Conservation (phyloP, 2,797 vertebrate genomes). For the Anabacerthia variegaticeps region DNA sequence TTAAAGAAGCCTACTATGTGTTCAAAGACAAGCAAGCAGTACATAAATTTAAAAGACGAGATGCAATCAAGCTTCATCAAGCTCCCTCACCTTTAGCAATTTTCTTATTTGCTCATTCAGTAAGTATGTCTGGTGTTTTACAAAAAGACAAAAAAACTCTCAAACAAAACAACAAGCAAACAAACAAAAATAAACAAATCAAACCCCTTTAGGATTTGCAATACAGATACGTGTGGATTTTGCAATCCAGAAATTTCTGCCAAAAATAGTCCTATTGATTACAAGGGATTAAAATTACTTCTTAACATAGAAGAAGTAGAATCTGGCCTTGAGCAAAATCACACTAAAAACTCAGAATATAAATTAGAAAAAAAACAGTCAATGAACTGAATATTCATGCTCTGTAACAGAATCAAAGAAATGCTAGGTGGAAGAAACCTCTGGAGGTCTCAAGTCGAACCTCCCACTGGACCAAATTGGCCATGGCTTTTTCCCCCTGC, state of each 20-base stretch:
- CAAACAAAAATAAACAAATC: background rate
- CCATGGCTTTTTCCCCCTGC: background rate
- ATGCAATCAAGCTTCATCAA: background rate
- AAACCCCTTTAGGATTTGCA: background rate
- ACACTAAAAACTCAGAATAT: background rate
- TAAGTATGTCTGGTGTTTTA: background rate
- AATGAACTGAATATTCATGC: slow-evolving; percentile 19
- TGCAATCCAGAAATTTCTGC: background rate
- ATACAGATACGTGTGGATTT: background rate
- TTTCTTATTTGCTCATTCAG: background rate
- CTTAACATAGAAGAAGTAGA: background rate
- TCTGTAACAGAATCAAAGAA: background rate
- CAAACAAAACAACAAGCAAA: background rate
- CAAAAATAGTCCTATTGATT: slow-evolving; percentile 26
- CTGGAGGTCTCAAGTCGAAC: background rate
- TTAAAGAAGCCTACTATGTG: background rate
- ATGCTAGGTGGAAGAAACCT: background rate
- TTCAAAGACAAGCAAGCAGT: background rate
- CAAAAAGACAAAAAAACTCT: background rate
- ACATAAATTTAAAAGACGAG: background rate
- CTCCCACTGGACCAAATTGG: background rate
- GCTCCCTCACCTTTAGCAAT: background rate
- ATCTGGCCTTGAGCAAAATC: slow-evolving; percentile 36
- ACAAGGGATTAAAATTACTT: slow-evolving; percentile 37
- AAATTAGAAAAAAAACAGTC: slow-evolving; percentile 6